phyloP scores from a whole-genome alignment of 2,888 invertebrate genomes.

The Caenorhabditis sp. region DNA sequence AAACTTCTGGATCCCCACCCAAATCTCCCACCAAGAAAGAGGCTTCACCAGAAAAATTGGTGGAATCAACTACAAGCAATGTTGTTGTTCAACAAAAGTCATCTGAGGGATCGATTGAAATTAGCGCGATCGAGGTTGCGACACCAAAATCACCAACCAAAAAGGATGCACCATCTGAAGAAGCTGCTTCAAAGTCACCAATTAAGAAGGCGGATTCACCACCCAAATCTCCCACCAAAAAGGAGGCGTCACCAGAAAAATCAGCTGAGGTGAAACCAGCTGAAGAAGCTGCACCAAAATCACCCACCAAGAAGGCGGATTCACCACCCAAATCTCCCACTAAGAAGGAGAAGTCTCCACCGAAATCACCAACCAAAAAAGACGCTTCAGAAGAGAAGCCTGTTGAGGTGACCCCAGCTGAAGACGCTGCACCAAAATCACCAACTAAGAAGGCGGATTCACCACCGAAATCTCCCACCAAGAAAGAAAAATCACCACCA shows the following conservation, averaged over 20 bases:
- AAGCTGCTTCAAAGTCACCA: slow-evolving; percentile 3
- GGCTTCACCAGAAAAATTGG: slow-evolving; percentile 10
- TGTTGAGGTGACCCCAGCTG: slow-evolving; percentile 3
- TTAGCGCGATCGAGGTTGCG: neutral
- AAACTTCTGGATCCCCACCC: slow-evolving; percentile 6
- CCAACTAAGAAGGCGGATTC: slow-evolving; percentile 24
- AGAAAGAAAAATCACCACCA: slow-evolving; percentile 23
- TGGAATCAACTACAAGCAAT: slow-evolving; percentile 2
- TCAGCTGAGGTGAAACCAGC: too few relatives aligned
- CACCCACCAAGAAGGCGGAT: slow-evolving; percentile 2
- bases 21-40: slow-evolving; percentile 21
- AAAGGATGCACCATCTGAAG: neutral
- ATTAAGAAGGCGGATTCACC: slow-evolving; percentile 15
- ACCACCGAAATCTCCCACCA: slow-evolving; percentile 18
- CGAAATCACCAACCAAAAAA: neutral
- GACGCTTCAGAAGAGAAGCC: slow-evolving; percentile 10
- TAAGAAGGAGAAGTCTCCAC: slow-evolving; percentile 18
- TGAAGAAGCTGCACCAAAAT: slow-evolving; percentile 11
- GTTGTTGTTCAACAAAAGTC: too few relatives aligned
- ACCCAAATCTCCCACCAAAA: slow-evolving; percentile 9
- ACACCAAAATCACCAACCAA: slow-evolving; percentile 9
- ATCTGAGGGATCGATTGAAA: neutral
- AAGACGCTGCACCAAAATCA: slow-evolving; percentile 5
- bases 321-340: slow-evolving; percentile 13
- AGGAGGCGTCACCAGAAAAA: neutral